Evolutionary conservation across 2,113 vertebrate genomes (phyloP), one percentile per base, ranked within the genome.

Genomic region (Dipodomys ordii): DNA sequence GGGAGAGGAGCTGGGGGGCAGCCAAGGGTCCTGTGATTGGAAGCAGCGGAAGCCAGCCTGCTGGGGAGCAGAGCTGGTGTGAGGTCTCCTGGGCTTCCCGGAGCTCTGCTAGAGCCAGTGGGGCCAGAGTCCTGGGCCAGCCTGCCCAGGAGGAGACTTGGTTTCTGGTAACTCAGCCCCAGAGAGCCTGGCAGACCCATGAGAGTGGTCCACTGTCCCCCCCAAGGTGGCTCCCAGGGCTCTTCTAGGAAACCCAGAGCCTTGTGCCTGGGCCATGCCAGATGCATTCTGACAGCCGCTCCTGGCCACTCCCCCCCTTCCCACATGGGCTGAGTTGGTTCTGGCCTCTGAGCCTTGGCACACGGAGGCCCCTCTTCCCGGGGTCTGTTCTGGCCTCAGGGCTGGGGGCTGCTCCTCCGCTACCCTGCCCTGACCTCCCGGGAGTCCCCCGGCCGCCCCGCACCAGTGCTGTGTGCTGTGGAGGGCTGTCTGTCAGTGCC

Each of bases 291-390:
- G 49, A 49, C 49, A 9, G 9, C 49, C 9, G 12, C 49, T 49
- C 49, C 49, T 12, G 49, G 49, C 49, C 49, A 49, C 49, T 49
- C 49, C 49, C 8, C 49, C 35, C 0, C 49, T 6, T 1, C 49
- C 9, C 35, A 0, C 49, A 18, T 2, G 0, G 0, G 1, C 78
- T 22, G 5, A 27, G 35, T 32, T 5, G 4, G 4, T 49, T 30
- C 81, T 27, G 25, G 1, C 32, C 44, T 15, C 2, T 30, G 83
- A 0, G 46, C 73, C 7, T 65, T 23, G 0, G 1, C 0, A 1
- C 46, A 2, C 8, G 30, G 72, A 3, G 2, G 28, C 25, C 30
- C 73, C 53, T 7, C 30, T 19, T 16, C 39, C n/a, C 13, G 60
- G 39, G 46, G 27, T 35, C 73, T 5, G 69, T 32, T 74, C 69